These are phyloP conservation scores for Hesperia comma DNA, from an alignment of 2,888 invertebrate species.

Conservation along the genomic window DNA sequence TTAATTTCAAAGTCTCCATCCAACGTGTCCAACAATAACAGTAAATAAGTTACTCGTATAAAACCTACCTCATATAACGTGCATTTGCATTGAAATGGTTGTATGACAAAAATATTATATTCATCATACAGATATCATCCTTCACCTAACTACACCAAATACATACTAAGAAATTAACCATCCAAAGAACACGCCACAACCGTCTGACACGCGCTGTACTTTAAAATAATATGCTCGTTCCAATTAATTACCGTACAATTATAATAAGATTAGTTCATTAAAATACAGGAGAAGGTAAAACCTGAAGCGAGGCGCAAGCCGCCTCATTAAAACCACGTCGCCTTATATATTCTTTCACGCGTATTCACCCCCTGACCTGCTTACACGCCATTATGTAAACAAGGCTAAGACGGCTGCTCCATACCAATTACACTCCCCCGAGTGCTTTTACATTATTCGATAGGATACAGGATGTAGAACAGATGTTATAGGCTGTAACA, in stretches of 20 bases:
- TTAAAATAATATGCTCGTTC: conserved; percentile 3
- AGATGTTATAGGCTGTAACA: background rate
- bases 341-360: conserved; percentile 24
- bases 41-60: too few relatives aligned
- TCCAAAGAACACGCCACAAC: too few relatives aligned
- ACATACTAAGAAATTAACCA: too few relatives aligned
- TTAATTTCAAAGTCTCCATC: too few relatives aligned
- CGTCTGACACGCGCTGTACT: too few relatives aligned
- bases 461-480: background rate
- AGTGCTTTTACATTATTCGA: background rate
- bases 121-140: too few relatives aligned
- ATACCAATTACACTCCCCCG: conserved; percentile 27
- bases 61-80: too few relatives aligned
- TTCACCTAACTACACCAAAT: too few relatives aligned
- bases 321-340: conserved; percentile 24
- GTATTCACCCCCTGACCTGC: conserved; percentile 21
- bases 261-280: conserved; percentile 11
- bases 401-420: conserved; percentile 27
- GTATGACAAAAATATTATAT: too few relatives aligned
- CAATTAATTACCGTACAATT: background rate
- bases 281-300: background rate
- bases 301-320: background rate
- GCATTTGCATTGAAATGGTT: too few relatives aligned
- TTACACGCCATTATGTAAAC: conserved; percentile 34
- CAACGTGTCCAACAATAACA: too few relatives aligned